Percentiles rank a stretch among this genome's conserved stretches.
These are phyloP conservation scores for Phainopepla nitens DNA, from an alignment of 2,113 vertebrate species.

Conservation along the genomic window DNA sequence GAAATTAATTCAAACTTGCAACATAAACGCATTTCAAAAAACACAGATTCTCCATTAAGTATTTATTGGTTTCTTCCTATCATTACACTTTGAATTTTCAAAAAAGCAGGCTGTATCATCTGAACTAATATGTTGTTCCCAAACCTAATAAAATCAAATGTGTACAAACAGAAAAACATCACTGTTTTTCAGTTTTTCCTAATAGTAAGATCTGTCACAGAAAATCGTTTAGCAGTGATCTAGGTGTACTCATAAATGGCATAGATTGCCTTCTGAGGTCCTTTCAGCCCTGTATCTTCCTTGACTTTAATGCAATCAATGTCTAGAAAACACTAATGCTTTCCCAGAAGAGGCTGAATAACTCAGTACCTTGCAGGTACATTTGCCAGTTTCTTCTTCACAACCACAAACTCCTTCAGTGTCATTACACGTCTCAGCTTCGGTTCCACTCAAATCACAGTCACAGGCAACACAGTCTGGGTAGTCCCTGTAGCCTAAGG, in stretches of 20 bases:
- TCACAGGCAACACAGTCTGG: slow-evolving; percentile 84
- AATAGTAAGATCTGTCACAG: not conserved
- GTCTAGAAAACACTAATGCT: not conserved
- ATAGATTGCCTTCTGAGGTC: not conserved
- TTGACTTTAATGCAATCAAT: not conserved
- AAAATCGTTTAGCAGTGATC: not conserved
- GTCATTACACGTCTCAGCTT: slow-evolving; percentile 71
- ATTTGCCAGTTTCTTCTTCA: slow-evolving; percentile 71
- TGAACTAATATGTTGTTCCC: not conserved
- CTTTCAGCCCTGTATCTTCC: not conserved
- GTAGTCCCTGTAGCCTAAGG: slow-evolving; percentile 81
- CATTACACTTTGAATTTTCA: not conserved
- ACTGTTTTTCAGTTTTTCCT: not conserved
- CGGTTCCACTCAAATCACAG: slow-evolving; percentile 83
- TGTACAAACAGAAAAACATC: not conserved
- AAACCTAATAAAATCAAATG: not conserved
- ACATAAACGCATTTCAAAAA: not conserved
- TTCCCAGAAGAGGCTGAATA: not conserved
- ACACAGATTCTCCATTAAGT: not conserved
- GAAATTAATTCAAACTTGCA: not conserved
- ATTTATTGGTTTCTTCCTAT: not conserved
- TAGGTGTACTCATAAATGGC: not conserved
- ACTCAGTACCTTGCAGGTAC: slow-evolving; percentile 86
- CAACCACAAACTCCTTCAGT: slow-evolving; percentile 79
- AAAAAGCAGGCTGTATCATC: not conserved